These are phyloP conservation scores for Molossus alvarezi DNA, from an alignment of 2,797 vertebrate species.

Conservation along the genomic window DNA sequence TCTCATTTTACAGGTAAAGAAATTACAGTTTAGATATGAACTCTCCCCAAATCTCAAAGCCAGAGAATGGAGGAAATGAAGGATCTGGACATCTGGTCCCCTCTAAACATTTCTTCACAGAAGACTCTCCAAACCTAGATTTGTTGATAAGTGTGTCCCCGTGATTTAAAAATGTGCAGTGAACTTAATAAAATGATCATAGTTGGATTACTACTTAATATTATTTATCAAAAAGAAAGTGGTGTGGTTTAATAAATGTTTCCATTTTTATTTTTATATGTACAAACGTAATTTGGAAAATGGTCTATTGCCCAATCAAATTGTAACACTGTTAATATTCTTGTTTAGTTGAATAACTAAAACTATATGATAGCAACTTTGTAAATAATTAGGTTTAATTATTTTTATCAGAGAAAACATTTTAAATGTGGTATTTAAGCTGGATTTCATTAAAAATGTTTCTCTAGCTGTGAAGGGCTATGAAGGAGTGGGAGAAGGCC, in stretches of 20 bases:
- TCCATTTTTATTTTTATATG: neutral
- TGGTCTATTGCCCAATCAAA: neutral
- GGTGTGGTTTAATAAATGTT: neutral
- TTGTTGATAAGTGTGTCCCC: neutral
- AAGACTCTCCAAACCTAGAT: neutral
- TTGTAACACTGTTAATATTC: neutral
- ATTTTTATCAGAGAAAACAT: neutral
- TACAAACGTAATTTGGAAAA: slow-evolving; percentile 46
- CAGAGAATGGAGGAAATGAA: neutral
- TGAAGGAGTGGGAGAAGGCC: slow-evolving; percentile 69
- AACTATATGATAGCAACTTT: neutral
- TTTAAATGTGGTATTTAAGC: slow-evolving; percentile 19
- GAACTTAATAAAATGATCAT: slow-evolving; percentile 35
- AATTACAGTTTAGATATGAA: neutral
- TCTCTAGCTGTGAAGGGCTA: slow-evolving; percentile 72
- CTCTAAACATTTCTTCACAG: neutral
- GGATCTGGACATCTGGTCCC: neutral
- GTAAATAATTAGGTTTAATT: slow-evolving; percentile 1
- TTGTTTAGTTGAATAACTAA: no score
- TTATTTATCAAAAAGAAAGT: slow-evolving; percentile 37
- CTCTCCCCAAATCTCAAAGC: neutral
- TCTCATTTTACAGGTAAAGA: neutral
- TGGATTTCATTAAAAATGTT: slow-evolving; percentile 75
- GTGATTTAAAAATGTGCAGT: neutral
- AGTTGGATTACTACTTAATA: neutral